Evolutionary conservation across 2,113 vertebrate species (phyloP), one percentile per base, ranked within the genome.

Genomic region (Pelusios castaneus): DNA sequence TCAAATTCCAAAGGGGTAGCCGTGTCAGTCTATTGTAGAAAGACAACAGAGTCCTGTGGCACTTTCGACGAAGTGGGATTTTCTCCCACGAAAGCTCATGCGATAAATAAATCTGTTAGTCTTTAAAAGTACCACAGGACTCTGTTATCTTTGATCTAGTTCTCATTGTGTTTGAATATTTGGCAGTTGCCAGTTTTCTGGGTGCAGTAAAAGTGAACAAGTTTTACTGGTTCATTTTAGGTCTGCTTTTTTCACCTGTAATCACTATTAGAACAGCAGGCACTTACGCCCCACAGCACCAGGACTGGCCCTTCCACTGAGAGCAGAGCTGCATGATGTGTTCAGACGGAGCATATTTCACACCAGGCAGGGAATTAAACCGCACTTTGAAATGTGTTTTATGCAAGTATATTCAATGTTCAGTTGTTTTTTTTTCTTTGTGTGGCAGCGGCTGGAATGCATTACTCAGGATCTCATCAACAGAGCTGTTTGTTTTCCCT

Each of bases 381-480:
- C 49, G 11, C 41, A 29, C 45, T 84, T 73, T 94, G 49, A 87
- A 87, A 67, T 43, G 12, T n/a, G 5, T 34, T 49, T 47, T 76
- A 70, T 45, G 55, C 1, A 4, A 84, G 34, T 29, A 49, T 77
- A 76, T 55, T 0, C 0, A 52, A 17, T 0, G 0, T 17, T 38
- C 43, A 70, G 38, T 27, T 4, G 3, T 54, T 77, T 91, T 58
- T 24, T 11, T 45, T 10, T 84, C 43, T 88, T 43, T 88, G 82
- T 77, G 27, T 63, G 60, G 29, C 21, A 85, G n/a, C 63, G 21
- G 38, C 17, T 85, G 14, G 80, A 90, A 83, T 49, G 56, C 0
- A 0, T 89, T 95, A 93, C 84, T 38, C 52, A 80, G 88, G 49
- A 3, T 86, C 67, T 38, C 43, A 73, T 88, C 63, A 91, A 52